A percentile compares a stretch with the other conserved stretches of the same genome.
Conservation (phyloP, 2,888 invertebrate genomes). For the Synanthedon andrenaeformis region DNA sequence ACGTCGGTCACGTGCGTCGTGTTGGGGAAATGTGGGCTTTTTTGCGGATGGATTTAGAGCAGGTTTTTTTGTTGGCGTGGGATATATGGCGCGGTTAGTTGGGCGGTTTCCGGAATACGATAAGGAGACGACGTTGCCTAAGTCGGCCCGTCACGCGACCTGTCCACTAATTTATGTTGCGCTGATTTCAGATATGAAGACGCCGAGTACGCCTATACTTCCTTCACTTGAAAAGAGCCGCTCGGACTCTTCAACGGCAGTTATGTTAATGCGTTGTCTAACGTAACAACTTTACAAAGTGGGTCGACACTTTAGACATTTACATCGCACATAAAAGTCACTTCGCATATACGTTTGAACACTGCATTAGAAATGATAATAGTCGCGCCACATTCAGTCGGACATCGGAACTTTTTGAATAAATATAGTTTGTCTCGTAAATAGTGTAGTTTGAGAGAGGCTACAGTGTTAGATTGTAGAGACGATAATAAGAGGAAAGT, state of each 20-base stretch:
- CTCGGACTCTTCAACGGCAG: conserved; percentile 28
- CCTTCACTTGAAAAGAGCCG: conserved; percentile 7
- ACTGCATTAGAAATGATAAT: conserved; percentile 20
- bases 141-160: conserved; percentile 66
- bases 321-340: conserved; percentile 5
- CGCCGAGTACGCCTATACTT: conserved; percentile 40
- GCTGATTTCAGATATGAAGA: conserved; percentile 59
- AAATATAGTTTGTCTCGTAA: background rate
- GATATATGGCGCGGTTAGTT: conserved; percentile 29
- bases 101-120: conserved; percentile 56
- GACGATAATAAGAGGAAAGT: conserved; percentile 45
- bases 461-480: conserved; percentile 31
- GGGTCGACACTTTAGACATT: conserved; percentile 4
- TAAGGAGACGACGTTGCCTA: conserved; percentile 59
- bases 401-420: background rate
- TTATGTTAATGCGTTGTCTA: conserved; percentile 52
- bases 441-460: background rate
- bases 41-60: conserved; percentile 31
- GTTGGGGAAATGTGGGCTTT: conserved; percentile 37
- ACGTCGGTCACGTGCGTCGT: conserved; percentile 15
- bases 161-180: conserved; percentile 67
- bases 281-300: conserved; percentile 23
- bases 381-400: conserved; percentile 1
- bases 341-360: conserved; percentile 12
- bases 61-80: conserved; percentile 24